Evolutionary conservation across 2,113 vertebrate species (phyloP), one percentile per base, ranked within the genome.

Genomic region (Sander vitreus): DNA sequence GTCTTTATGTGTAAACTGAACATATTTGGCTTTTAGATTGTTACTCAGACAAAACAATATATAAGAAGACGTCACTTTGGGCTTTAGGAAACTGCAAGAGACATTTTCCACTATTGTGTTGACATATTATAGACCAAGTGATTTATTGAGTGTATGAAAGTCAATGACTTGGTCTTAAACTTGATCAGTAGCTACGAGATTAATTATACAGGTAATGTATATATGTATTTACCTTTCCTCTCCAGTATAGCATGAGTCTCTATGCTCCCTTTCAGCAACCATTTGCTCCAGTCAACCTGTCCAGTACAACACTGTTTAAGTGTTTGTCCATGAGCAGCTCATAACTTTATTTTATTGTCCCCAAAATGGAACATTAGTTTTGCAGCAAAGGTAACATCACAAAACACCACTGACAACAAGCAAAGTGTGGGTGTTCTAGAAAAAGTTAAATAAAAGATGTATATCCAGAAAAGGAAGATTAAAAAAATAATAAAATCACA

Each of bases 401-500:
- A 59, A 64, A 50, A 36, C 50, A 50, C 23, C 6, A 23, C 45
- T 62, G 27, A 69, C 62, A 69, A n/a, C 45, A 48, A 51, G 36
- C 39, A 65, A 73, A 59, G 30, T 1, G 3, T 33, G 70, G 39
- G 3, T 54, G 21, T 45, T 77, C 33, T 27, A 70, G n/a, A 84
- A 75, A 43, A 63, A 23, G 53, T 64, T n/a, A 57, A 76, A 59
- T 47, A 50, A 63, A 48, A 66, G 4, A 77, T 21, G 47, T 59
- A 77, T n/a, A 63, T 53, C 48, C 47, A 6, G 27, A n/a, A n/a
- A n/a, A n/a, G n/a, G n/a, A 73, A 47, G 25, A 71, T 50, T 53
- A 62, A 23, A 62, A 23, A 80, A 89, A 84, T 78, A 62, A 84
- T 71, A 27, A 59, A 85, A 74, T 66, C 51, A 67, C 39, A 16